phyloP scores from a whole-genome alignment of 2,797 vertebrate genomes.

The Chloroceryle inda region DNA sequence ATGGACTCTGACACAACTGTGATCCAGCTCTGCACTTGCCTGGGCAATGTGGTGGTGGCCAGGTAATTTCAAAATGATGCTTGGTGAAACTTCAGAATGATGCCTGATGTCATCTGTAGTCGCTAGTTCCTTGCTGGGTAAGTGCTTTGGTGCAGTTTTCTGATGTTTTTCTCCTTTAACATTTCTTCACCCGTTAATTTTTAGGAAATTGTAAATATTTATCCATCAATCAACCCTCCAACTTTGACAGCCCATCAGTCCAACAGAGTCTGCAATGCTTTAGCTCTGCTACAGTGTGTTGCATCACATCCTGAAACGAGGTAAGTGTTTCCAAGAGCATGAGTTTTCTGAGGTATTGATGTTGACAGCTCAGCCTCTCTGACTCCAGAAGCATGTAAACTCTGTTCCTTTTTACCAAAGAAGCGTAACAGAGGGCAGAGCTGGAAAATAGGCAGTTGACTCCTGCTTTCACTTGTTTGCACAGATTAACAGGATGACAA shows the following conservation, averaged over 20 bases:
- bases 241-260: constrained; percentile 98
- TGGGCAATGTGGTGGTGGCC: not conserved
- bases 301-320: constrained; percentile 97
- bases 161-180: not conserved
- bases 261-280: constrained; percentile 96
- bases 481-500: not conserved
- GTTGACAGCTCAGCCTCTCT: not conserved
- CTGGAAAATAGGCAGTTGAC: not conserved
- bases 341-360: not conserved
- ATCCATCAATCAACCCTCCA: constrained; percentile 97
- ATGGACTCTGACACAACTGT: not conserved
- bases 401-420: not conserved
- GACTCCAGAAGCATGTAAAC: not conserved
- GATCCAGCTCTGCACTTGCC: not conserved
- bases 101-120: not conserved
- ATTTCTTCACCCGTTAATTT: not conserved
- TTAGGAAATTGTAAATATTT: constrained; percentile 99
- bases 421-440: not conserved
- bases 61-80: not conserved
- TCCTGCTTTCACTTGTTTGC: not conserved
- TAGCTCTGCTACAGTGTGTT: constrained; percentile 97
- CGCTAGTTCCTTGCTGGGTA: not conserved
- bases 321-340: constrained; percentile 69
- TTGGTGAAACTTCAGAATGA: not conserved
- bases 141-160: not conserved